Percentiles rank a stretch among this genome's conserved stretches.
These are phyloP conservation scores for Hypanus sabinus DNA, from an alignment of 2,113 vertebrate species.

Conservation along the genomic window DNA sequence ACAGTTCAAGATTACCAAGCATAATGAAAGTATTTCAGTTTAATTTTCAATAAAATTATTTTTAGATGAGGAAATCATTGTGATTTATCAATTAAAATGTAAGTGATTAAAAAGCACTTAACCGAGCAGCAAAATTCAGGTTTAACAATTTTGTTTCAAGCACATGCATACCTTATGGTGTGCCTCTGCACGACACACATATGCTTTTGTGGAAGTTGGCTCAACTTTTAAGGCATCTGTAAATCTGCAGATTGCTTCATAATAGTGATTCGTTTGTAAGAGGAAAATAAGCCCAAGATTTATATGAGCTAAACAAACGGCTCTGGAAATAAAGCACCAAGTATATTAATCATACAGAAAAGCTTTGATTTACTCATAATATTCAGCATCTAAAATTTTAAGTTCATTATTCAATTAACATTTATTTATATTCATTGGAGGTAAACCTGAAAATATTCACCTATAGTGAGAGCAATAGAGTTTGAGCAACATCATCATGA, in stretches of 20 bases:
- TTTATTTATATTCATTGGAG: neutral
- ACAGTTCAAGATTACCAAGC: neutral
- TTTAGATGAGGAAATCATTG: neutral
- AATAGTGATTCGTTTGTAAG: constrained; percentile 51
- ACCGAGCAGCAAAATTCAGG: neutral
- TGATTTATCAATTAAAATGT: neutral
- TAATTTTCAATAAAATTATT: neutral
- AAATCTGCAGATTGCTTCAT: constrained; percentile 58
- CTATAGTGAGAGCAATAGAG: no score
- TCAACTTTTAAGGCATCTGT: constrained; percentile 57
- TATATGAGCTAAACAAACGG: constrained; percentile 52
- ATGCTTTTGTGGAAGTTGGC: constrained; percentile 53
- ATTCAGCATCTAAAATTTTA: neutral
- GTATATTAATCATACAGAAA: neutral
- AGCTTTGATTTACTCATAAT: neutral
- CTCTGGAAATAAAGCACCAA: constrained; percentile 48
- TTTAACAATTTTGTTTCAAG: constrained; percentile 2
- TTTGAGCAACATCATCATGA: no score
- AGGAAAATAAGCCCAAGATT: constrained; percentile 64
- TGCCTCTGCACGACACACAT: constrained; percentile 58
- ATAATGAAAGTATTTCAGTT: neutral
- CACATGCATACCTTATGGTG: constrained; percentile 56
- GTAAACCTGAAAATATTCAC: neutral
- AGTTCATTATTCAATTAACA: neutral
- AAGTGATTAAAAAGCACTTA: neutral